Evolutionary conservation across 2,888 invertebrate species (phyloP), one percentile per base, ranked within the genome.

Genomic region (Eupeodes luniger): DNA sequence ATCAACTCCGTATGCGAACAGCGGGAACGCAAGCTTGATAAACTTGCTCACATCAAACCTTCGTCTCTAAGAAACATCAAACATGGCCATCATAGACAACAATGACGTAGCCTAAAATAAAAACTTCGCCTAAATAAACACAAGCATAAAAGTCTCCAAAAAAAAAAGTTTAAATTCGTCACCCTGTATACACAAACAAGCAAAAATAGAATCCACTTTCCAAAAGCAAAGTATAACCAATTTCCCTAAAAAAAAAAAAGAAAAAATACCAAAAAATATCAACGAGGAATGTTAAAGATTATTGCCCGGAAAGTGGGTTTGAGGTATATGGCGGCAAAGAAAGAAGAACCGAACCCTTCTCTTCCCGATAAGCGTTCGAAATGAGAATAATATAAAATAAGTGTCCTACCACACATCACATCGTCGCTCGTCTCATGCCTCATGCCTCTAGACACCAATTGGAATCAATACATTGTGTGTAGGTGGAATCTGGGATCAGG

Each of bases 371-470:
- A 87, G 80, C 83, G 76, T 51, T 83, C 82, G 59, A 83, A 83
- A 83, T 82, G 64, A 80, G 79, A 79, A 86, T 86, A 86, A 86
- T 87, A 87, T 83, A 83, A 87, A 87, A 83, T 83, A 84, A 84
- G 79, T 81, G 78, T 34, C 74, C 49, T 27, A 66, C 53, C 61
- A 62, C 53, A 49, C 53, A 62, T 4, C 47, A 5, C 27, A 27
- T 27, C 27, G 27, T 27, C 27, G 27, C 27, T 11, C 7, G 62
- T 19, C 40, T 10, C 70, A 57, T 36, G 27, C 27, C 40, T 10
- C 70, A 57, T 36, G 27, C 27, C 36, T 9, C 16, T 51, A 57
- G 55, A 77, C 80, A 83, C 84, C 80, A 87, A 87, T 87, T 81
- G 77, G 84, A 87, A 84, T 87, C 87, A 87, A 87, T 87, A 81